These are phyloP conservation scores for Aporrectodea caliginosa DNA, from an alignment of 1,140 invertebrate species.

Conservation along the genomic window DNA sequence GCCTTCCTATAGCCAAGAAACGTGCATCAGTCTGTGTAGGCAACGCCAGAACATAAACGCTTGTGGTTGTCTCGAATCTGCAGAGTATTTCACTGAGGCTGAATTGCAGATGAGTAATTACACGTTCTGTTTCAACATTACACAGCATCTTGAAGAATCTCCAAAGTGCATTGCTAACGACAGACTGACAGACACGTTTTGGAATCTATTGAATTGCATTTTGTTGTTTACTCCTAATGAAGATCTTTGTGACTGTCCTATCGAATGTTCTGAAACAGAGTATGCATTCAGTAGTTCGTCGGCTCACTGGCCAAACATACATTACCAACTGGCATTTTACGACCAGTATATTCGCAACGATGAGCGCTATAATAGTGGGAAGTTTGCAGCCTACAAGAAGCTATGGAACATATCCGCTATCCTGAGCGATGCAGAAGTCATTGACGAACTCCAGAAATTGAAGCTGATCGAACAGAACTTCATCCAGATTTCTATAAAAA, in stretches of 20 bases:
- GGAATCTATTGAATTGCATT: background rate
- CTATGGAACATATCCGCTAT: background rate
- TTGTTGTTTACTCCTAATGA: background rate
- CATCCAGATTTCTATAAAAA: background rate
- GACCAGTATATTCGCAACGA: background rate
- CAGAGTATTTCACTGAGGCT: background rate
- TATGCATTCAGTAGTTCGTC: background rate
- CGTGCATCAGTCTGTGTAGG: background rate
- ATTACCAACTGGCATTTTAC: background rate
- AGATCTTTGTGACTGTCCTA: background rate
- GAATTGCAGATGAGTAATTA: background rate
- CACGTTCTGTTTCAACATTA: background rate
- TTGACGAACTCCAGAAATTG: background rate
- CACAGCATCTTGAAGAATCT: background rate
- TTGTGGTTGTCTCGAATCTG: background rate
- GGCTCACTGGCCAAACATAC: background rate
- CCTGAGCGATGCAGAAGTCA: background rate
- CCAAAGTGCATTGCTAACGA: background rate
- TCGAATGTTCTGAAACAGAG: background rate
- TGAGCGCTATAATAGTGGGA: background rate
- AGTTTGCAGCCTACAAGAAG: background rate
- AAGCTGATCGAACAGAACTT: background rate
- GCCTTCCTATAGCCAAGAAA: background rate
- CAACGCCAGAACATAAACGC: background rate
- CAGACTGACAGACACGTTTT: background rate